Evolutionary conservation across 2,888 invertebrate species (phyloP).

Genomic region (Sicus ferrugineus): DNA sequence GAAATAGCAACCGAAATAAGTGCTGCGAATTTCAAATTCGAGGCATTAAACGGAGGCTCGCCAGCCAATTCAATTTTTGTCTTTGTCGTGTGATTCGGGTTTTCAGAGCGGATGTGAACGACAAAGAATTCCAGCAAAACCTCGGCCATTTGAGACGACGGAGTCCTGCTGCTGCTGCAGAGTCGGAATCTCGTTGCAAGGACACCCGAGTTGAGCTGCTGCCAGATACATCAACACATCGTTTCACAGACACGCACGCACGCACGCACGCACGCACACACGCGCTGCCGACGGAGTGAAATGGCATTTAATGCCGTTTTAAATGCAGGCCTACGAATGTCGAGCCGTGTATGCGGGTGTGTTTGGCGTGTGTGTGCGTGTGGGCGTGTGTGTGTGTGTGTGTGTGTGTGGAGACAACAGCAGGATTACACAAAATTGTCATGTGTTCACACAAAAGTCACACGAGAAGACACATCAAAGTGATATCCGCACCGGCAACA

Average conservation of each 20-base stretch:
- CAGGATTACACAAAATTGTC: constrained; percentile 14
- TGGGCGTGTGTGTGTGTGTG: background rate
- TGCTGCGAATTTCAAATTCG: too few species aligned
- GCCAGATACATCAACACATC: background rate
- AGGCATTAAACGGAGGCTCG: too few species aligned
- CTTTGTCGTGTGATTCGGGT: too few species aligned
- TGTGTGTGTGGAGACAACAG: background rate
- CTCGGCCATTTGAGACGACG: background rate
- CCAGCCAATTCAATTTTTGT: too few species aligned
- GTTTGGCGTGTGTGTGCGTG: background rate
- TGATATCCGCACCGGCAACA: background rate
- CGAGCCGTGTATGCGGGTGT: too few species aligned
- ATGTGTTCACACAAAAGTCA: background rate
- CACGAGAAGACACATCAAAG: constrained; percentile 6
- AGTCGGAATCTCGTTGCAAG: too few species aligned
- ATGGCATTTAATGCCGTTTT: background rate
- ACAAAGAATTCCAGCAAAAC: background rate
- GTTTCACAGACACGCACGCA: background rate
- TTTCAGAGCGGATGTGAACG: too few species aligned
- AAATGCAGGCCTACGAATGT: constrained; percentile 1
- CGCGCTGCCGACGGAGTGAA: too few species aligned
- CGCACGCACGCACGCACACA: background rate
- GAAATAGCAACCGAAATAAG: too few species aligned
- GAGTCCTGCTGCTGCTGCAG: too few species aligned
- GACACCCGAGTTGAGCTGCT: background rate